Conservation (phyloP, 2,888 invertebrate species). For the Mesorhabditis spiculigera region DNA sequence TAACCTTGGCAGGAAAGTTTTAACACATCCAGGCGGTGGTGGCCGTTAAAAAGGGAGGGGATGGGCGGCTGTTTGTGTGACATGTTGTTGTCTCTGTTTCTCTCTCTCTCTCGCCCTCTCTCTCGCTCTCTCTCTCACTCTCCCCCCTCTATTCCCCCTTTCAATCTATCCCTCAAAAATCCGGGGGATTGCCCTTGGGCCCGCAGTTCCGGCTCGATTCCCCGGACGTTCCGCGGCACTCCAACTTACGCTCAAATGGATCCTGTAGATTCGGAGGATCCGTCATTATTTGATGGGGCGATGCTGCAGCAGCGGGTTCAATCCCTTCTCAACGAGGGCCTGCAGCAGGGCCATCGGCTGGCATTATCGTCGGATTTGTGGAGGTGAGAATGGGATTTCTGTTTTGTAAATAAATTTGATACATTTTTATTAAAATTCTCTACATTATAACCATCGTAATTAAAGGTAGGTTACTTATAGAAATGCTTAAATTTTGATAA, state of each 20-base stretch:
- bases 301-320: conserved; percentile 41
- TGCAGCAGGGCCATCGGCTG: conserved; percentile 40
- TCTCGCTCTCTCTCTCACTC: no score
- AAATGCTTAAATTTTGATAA: no score
- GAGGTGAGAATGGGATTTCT: conserved; percentile 21
- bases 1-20: no score
- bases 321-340: conserved; percentile 45
- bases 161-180: background rate
- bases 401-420: background rate
- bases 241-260: conserved; percentile 12
- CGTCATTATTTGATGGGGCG: conserved; percentile 7
- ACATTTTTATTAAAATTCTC: background rate
- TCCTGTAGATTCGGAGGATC: conserved; percentile 12
- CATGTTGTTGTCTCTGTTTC: no score
- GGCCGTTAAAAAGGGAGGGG: no score
- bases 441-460: no score
- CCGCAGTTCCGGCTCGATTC: background rate
- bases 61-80: no score
- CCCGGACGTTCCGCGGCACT: conserved; percentile 13
- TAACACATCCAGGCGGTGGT: no score
- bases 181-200: background rate
- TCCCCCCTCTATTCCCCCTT: background rate
- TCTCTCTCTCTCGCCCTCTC: no score
- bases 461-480: no score
- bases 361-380: conserved; percentile 39